Conservation (phyloP, 2,113 vertebrate genomes). For the Ancistrus triradiatus region DNA sequence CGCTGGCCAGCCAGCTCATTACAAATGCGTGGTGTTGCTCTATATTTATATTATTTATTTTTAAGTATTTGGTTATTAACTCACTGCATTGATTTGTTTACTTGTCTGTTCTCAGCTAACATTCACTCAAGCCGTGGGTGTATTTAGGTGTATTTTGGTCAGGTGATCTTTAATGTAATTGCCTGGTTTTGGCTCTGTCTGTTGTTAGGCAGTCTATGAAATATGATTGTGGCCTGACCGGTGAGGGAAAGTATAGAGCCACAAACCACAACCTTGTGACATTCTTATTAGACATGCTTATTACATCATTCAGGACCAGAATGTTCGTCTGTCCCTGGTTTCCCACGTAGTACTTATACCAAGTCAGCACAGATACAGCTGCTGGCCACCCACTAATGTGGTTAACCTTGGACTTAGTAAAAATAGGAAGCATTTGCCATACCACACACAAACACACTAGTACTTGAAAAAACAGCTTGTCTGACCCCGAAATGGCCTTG, state of each 20-base stretch:
- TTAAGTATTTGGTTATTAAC: conserved; percentile 46
- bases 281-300: too few relatives aligned
- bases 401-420: conserved; percentile 22
- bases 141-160: conserved; percentile 7
- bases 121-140: conserved; percentile 42
- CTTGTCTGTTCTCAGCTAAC: conserved; percentile 56
- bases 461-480: conserved; percentile 1
- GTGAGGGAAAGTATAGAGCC: neutral
- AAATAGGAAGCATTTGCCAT: neutral
- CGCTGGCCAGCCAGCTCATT: conserved; percentile 17
- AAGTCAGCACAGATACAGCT: neutral
- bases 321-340: neutral
- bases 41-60: conserved; percentile 13
- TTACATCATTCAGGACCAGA: too few relatives aligned
- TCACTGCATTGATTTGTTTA: conserved; percentile 67
- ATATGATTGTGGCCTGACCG: neutral
- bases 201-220: neutral
- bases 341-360: neutral
- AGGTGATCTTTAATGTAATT: conserved; percentile 9
- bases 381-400: conserved; percentile 21
- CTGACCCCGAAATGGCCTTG: conserved; percentile 25
- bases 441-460: neutral
- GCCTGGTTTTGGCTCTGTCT: conserved; percentile 11
- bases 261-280: neutral
- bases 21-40: neutral